Evolutionary conservation across 2,113 vertebrate species (phyloP).

Genomic region (Origma solitaria): DNA sequence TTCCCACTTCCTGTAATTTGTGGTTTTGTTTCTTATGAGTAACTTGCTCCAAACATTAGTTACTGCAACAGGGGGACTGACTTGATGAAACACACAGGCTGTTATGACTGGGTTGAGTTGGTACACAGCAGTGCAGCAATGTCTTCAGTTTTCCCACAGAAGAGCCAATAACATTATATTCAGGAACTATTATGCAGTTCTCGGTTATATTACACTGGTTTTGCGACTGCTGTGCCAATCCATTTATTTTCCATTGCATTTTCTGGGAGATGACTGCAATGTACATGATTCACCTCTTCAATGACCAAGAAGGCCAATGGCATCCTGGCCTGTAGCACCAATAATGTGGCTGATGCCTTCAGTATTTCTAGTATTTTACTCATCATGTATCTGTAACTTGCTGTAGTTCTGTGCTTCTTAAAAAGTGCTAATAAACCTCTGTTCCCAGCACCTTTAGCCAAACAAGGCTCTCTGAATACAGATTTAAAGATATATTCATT

Average conservation of each 20-base stretch:
- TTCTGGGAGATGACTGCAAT: too few species aligned
- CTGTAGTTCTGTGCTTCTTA: too few species aligned
- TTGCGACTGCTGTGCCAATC: rapidly evolving
- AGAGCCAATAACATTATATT: rapidly evolving
- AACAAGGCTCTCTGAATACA: too few species aligned
- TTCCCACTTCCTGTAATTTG: too few species aligned
- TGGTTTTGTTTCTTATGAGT: too few species aligned
- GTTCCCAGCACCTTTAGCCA: too few species aligned
- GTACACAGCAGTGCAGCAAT: rapidly evolving
- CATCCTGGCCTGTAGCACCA: not conserved
- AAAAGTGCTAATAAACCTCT: too few species aligned
- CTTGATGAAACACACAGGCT: rapidly evolving
- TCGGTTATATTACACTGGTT: rapidly evolving
- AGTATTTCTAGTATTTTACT: too few species aligned
- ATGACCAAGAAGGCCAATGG: too few species aligned
- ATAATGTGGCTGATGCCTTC: too few species aligned
- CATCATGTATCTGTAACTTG: too few species aligned
- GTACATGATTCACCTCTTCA: rapidly evolving
- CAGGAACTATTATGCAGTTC: rapidly evolving
- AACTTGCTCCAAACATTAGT: not conserved
- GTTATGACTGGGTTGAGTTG: rapidly evolving
- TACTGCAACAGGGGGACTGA: rapidly evolving
- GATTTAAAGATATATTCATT: too few species aligned
- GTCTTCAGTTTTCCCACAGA: rapidly evolving
- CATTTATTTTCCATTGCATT: rapidly evolving